phyloP scores from a whole-genome alignment of 2,113 vertebrate species.

The Copsychus sechellarum region DNA sequence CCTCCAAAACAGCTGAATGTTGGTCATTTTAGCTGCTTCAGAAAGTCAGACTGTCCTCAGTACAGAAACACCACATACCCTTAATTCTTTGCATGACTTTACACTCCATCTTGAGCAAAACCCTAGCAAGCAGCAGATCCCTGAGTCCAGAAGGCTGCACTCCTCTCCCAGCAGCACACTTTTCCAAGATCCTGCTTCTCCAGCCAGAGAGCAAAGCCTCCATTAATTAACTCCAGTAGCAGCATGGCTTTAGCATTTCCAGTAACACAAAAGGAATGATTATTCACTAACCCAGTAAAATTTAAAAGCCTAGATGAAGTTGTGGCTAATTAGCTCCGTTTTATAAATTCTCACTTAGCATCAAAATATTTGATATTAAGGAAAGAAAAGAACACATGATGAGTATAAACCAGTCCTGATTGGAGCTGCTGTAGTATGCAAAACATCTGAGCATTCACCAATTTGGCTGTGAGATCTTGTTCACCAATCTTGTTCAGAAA shows the following conservation, averaged over 20 bases:
- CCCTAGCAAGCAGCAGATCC: neutral
- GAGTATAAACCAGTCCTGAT: neutral
- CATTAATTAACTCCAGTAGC: neutral
- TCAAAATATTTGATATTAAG: neutral
- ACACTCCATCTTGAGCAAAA: neutral
- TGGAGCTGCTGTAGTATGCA: neutral
- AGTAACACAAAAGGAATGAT: neutral
- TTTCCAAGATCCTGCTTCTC: neutral
- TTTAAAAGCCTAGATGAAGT: neutral
- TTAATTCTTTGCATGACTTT: neutral
- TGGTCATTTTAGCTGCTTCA: neutral
- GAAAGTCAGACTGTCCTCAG: neutral
- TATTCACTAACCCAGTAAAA: neutral
- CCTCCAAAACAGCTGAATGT: neutral
- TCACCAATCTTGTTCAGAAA: neutral
- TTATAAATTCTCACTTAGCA: neutral
- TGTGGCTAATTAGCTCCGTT: neutral
- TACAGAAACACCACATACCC: neutral
- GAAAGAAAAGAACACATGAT: neutral
- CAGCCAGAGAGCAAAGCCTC: neutral
- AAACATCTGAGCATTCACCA: neutral
- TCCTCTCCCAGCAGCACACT: neutral
- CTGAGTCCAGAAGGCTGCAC: rapidly evolving
- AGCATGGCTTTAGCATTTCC: neutral
- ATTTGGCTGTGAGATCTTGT: neutral